Conservation (phyloP, 2,113 vertebrate genomes). For the Anolis sagrei region DNA sequence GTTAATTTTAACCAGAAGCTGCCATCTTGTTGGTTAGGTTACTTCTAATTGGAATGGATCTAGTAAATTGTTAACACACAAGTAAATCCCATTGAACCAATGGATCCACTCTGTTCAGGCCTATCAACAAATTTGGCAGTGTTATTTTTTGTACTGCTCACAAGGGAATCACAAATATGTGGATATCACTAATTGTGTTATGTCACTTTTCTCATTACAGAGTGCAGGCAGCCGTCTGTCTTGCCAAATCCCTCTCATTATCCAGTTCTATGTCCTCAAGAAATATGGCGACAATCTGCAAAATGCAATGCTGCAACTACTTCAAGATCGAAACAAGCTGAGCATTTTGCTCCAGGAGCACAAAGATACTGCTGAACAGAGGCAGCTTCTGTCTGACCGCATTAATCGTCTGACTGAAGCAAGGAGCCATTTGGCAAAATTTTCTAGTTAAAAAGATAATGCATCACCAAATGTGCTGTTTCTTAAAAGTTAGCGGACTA, state of each 20-base stretch:
- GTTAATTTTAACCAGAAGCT: too few relatives aligned
- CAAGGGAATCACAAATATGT: background rate
- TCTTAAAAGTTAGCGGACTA: background rate
- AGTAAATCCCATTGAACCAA: too few relatives aligned
- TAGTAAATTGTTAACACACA: too few relatives aligned
- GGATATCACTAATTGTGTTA: background rate
- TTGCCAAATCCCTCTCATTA: conserved; percentile 86
- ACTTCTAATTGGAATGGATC: too few relatives aligned
- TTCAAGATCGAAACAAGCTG: conserved; percentile 74
- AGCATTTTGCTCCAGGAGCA: conserved; percentile 80
- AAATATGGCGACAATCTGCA: conserved; percentile 74
- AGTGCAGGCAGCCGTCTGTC: conserved; percentile 79
- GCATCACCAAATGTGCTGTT: too few relatives aligned
- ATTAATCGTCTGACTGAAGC: conserved; percentile 78
- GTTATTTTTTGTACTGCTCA: background rate
- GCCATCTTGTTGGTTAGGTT: too few relatives aligned
- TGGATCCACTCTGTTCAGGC: too few relatives aligned
- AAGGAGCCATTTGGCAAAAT: conserved; percentile 70
- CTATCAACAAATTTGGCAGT: too few relatives aligned
- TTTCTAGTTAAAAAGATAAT: conserved; percentile 35
- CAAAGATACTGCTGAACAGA: conserved; percentile 72
- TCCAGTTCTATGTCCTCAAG: conserved; percentile 81
- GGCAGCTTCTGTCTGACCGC: conserved; percentile 70
- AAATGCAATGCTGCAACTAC: conserved; percentile 80
- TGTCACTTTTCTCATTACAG: conserved; percentile 60